Base-by-base conservation (phyloP, 2,888 invertebrate species). In the Athalia cordata region DNA sequence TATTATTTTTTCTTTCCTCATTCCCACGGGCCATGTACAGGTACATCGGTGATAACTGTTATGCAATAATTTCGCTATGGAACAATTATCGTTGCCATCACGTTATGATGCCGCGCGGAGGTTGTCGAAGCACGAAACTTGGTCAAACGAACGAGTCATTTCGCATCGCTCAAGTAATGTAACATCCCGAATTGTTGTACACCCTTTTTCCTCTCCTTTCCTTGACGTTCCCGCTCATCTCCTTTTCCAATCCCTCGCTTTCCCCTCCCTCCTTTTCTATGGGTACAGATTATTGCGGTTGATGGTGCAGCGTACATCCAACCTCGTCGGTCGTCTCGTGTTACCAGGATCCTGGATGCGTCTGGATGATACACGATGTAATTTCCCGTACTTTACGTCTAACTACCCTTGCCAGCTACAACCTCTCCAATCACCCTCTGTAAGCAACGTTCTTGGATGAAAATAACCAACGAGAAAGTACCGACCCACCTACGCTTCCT, bases 351-450 rank as follows among this genome's bases (percentile, higher is more conserved):
- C 45, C 57, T 52, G 68, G 52, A 68, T 15, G 57, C 72, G 57
- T 68, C 68, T 68, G 77, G 68, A 77, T 70, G 77, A 77, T 70
- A 68, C 77, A 61, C 77, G 59, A 70, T 50, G 77, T 77, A 77
- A 77, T 77, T 77, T 77, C 77, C 70, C 68, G 68, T 70, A 70
- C 70, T 77, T 70, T 77, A 77, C 68, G 61, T 68, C 68, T 15
- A 59, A 59, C 72, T 47, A 45, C 13, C 57, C 59, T 45, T 45
- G 7, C 9, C 66, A 13, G 50, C 50, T 15, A 29, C 43, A 29
- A 64, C 64, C 43, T 70, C 61, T n/a, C 59, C 59, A 61, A 13
- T 13, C 15, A 47, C 7, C 13, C 5, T 49, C 8, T 29, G 8
- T n/a, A 15, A n/a, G n/a, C 66, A 13, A 13, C 13, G 49, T n/a